Base-by-base conservation (phyloP, 2,888 invertebrate genomes). In the Scaptomyza parva region DNA sequence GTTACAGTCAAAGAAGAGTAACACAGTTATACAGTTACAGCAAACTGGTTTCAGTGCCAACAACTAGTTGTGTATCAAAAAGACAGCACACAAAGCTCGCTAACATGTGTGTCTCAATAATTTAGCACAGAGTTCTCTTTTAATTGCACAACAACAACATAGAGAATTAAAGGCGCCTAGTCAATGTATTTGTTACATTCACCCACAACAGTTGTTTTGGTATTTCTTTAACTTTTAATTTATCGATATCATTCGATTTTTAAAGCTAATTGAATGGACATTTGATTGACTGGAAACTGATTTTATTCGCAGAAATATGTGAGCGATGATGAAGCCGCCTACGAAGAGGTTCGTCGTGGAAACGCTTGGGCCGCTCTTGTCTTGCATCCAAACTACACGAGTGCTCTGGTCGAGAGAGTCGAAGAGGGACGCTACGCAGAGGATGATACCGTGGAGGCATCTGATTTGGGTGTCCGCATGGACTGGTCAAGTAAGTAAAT, bases 401-500 rank as follows among this genome's bases (percentile, higher is more conserved):
- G 92, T 4, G 93, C 95, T 1, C 91, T 97, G 1, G 93, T 94
- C 51, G 91, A 93, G 57, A 92, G 95, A 65, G 92, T 95, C 51
- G 93, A 93, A 3, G 90, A 92, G 35, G 94, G 94, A 0, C 93
- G 94, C 28, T 92, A 93, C 64, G 93, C 94, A 0, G 93, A 93
- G 26, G 91, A 93, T n/a, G 93, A 92, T 64, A 94, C 94, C 3
- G 82, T 96, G 1, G 91, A 93, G 22, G 92, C 92, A 51, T 95
- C 97, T 0, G 94, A 95, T 5, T 93, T 97, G 64, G 92, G 93
- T 59, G 94, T 97, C 0, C 94, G 94, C 78, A 93, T 97, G 93
- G 97, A 97, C 84, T 95, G 96, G 93, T 96, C 97, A 76, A 97
- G 97, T 97, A 91, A 93, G 93, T 91, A 9, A 11, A n/a, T n/a